Conservation (phyloP, 2,797 vertebrate species). For the Cirrhinus molitorella region DNA sequence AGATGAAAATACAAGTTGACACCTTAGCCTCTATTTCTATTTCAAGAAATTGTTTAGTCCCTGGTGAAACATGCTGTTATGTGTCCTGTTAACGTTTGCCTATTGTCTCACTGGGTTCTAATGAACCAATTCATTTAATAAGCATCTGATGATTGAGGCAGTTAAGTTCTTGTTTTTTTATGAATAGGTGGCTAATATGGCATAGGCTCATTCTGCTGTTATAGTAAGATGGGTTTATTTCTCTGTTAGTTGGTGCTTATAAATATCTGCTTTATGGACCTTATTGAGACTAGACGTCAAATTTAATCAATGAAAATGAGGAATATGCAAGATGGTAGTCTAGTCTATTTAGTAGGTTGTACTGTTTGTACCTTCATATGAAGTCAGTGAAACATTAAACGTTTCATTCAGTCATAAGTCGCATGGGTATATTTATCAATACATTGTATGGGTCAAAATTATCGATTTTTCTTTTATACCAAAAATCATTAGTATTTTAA, state of each 20-base stretch:
- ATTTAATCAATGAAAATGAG: not conserved
- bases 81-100: not conserved
- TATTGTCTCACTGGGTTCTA: not conserved
- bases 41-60: not conserved
- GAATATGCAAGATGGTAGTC: not conserved
- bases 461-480: no score
- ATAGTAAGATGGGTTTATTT: not conserved
- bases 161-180: not conserved
- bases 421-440: no score
- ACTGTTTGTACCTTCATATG: not conserved
- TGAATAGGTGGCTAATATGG: slow-evolving; percentile 11
- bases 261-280: not conserved
- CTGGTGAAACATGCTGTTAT: not conserved
- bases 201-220: not conserved
- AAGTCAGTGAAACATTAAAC: not conserved
- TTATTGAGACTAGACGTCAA: not conserved
- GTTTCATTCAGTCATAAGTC: not conserved
- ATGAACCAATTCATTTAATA: slow-evolving; percentile 14
- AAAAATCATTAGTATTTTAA: no score
- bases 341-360: not conserved
- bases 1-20: slow-evolving; percentile 20
- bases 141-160: slow-evolving; percentile 5
- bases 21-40: not conserved
- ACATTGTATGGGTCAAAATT: no score
- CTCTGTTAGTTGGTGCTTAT: not conserved